Conservation (phyloP, 1,140 invertebrate genomes). For the Dermatophagoides farinae region DNA sequence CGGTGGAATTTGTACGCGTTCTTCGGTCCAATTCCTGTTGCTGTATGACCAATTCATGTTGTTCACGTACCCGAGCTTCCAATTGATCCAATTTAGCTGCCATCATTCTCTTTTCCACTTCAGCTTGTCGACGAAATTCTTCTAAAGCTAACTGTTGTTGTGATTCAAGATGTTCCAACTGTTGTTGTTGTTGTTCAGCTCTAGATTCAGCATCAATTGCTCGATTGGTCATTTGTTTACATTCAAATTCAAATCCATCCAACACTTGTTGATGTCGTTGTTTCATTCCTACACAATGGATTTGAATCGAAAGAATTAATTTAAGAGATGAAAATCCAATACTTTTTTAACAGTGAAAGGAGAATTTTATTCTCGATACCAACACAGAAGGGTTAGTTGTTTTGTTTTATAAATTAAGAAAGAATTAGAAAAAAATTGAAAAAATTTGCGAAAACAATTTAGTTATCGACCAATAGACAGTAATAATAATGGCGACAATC, state of each 20-base stretch:
- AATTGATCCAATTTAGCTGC: constrained; percentile 14
- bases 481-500: no score
- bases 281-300: not conserved
- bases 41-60: not conserved
- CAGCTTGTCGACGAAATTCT: not conserved
- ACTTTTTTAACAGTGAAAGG: not conserved
- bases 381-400: not conserved
- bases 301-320: not conserved
- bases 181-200: not conserved
- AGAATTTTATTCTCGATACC: not conserved
- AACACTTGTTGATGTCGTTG: constrained; percentile 10
- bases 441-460: no score
- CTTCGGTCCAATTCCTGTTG: constrained; percentile 19
- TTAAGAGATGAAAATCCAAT: not conserved
- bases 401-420: no score
- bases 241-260: constrained; percentile 17
- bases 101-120: constrained; percentile 15
- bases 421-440: no score
- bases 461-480: no score
- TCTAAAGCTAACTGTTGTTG: not conserved
- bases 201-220: not conserved
- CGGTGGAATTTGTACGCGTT: not conserved
- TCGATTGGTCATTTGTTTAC: constrained; percentile 13
- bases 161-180: not conserved
- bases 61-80: constrained; percentile 2